Evolutionary conservation across 2,888 invertebrate genomes (phyloP), one percentile per base, ranked within the genome.

Genomic region (Chrysotoxum bicinctum): DNA sequence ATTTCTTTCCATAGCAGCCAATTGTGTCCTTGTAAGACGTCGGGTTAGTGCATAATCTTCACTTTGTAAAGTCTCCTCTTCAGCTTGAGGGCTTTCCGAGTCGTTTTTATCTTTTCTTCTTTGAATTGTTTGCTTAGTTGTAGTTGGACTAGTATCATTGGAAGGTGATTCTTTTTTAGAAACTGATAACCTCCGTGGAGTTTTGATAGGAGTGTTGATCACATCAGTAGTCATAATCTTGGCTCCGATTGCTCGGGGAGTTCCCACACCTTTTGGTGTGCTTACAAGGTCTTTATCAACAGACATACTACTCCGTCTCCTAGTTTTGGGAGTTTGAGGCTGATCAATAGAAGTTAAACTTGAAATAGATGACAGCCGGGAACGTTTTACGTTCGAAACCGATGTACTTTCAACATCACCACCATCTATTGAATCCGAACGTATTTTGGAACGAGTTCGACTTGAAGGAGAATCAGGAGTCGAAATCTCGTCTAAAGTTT

Each of bases 11-110:
- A 90, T 68, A 16, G 89, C 87, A 19, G 89, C 88, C 64, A 88
- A 62, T 75, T 90, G 90, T 3, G 88, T 89, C 30, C 90, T 88
- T 37, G 90, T 90, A 16, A 90, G 75, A 32, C 90, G 88, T 23
- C 90, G 87, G 1, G 89, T 85, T 12, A 87, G 69, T 19, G 88
- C 87, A 54, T 87, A 79, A n/a, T 87, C 87, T 14, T 78, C 83
- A 16, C 58, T 78, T 76, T 80, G 79, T 40, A 5, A 21, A 14
- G 26, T 32, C 43, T 68, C 69, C 2, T 48, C 26, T 19, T 50
- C 37, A 30, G 9, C 10, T 23, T 43, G 48, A 9, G 68, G 56
- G 43, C 21, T 78, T 58, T 74, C 60, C 19, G 48, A 50, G 2
- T 14, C 14, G 5, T 62, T 37, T 16, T 50, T 48, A 26, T 78